Evolutionary conservation across 2,888 invertebrate genomes (phyloP), one percentile per base, ranked within the genome.

Genomic region (Ochlodes sylvanus): DNA sequence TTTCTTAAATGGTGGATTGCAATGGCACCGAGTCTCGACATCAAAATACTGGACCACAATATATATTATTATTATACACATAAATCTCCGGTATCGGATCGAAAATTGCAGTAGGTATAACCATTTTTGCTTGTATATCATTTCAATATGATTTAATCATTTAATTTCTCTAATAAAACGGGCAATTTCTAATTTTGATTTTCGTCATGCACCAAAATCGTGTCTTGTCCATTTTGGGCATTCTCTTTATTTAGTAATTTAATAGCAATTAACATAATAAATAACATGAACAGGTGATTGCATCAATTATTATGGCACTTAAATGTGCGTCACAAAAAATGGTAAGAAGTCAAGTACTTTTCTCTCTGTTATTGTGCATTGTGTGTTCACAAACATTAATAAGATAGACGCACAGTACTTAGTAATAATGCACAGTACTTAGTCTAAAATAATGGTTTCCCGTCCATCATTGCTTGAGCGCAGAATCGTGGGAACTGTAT

Each of bases 401-500:
- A 38, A 9, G 3, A 19, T 50, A 19, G 50, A 50, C 50, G 50
- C 50, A 50, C 50, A 19, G n/a, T 10, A 12, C 12, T 50, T 19
- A 19, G 10, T 50, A 50, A 10, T 7, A 47, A 47, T n/a, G n/a
- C n/a, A n/a, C n/a, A n/a, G n/a, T n/a, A 19, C 17, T 63, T 74
- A 66, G n/a, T n/a, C 73, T 72, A 71, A 63, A 61, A 34, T 50
- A 17, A 47, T 63, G 94, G 90, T 79, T 89, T 94, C 77, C 95
- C 95, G 62, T 95, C 94, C 91, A 96, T 85, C 96, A 97, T 96
- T 12, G 94, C 94, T 79, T 95, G 91, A 7, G 96, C 96, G 80
- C 96, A 96, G 80, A 95, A 95, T 79, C 94, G 95, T 6, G 97
- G 96, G 77, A 96, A 95, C 82, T 96, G 96, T 34, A 96, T 83